Base-by-base conservation (phyloP, 2,113 vertebrate species). In the Malurus elegans region DNA sequence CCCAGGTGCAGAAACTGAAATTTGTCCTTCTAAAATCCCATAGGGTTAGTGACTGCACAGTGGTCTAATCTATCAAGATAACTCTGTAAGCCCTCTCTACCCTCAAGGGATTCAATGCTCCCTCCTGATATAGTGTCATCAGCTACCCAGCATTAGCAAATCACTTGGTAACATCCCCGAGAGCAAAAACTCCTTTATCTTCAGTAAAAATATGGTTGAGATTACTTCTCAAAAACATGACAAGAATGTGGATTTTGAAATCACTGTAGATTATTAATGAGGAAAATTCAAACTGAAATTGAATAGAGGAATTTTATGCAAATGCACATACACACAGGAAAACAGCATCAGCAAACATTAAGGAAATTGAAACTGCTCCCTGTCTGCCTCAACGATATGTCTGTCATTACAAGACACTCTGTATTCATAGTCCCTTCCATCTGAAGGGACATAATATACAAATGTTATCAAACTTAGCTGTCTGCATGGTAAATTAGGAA, bases 311-410 rank as follows among this genome's bases (percentile, higher is more conserved):
- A 75, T 90, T 82, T 90, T 88, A 90, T 94, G 86, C 66, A 90
- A 92, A 93, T 3, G 5, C 38, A 53, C 31, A 81, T 48, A 54
- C 71, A 87, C 48, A 88, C 8, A 75, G 61, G 44, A 71, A 94
- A 96, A 95, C 60, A 90, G 29, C 56, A 92, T 82, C 58, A 88
- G 62, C 79, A 93, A 74, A 92, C 82, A 90, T 90, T 75, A 94
- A 64, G 44, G 50, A 82, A 93, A 93, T 90, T 70, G 62, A 84
- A 87, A 71, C 69, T 70, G 13, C 66, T 86, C 64, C 18, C 34
- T 70, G 56, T 78, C 75, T 96, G 60, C 62, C 50, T 53, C 82
- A 79, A 79, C 62, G 48, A 79, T 34, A 69, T 88, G 74, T 86
- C 90, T 96, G 66, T 75, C 40, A 50, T 91, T 79, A 82, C 44